Evolutionary conservation across 2,797 vertebrate genomes (phyloP).

Genomic region (Heliangelus exortis): DNA sequence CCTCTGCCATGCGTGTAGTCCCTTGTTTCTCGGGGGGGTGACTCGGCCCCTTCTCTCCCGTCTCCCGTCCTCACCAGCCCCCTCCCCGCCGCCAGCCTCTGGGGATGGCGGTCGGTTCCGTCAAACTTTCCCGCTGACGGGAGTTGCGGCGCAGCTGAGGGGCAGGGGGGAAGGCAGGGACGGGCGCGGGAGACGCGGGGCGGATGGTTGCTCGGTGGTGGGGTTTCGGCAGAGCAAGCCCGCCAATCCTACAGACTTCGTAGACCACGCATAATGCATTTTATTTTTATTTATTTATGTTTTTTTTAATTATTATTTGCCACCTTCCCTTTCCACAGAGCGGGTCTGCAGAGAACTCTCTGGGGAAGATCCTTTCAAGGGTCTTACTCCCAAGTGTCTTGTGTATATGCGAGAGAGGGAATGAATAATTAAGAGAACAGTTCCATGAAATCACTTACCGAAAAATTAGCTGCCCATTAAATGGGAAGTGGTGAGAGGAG

Average conservation of each 20-base stretch:
- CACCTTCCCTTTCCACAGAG: not conserved
- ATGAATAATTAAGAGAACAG: slow-evolving; percentile 62
- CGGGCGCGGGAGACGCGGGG: not conserved
- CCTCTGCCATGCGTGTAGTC: accelerated
- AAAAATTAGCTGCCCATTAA: slow-evolving; percentile 76
- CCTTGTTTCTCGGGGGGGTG: not conserved
- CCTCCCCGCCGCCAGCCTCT: not conserved
- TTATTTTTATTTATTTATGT: not conserved
- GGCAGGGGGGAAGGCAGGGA: not conserved
- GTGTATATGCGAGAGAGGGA: not conserved
- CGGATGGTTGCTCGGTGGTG: not conserved
- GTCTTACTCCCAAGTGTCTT: not conserved
- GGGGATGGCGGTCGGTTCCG: not conserved
- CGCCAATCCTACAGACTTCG: not conserved
- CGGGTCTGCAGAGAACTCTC: not conserved
- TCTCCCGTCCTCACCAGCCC: not conserved
- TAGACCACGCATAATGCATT: not conserved
- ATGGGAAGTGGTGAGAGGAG: slow-evolving; percentile 29
- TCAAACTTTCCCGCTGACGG: not conserved
- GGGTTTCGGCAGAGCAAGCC: not conserved
- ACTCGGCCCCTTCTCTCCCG: not conserved
- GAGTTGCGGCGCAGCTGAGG: not conserved
- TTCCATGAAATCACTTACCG: slow-evolving; percentile 70
- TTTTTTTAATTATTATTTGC: not conserved
- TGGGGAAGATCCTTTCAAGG: not conserved